Evolutionary conservation across 92 coral and sea anemone genomes (phyloP).

Genomic region (Pocillopora meandrina): DNA sequence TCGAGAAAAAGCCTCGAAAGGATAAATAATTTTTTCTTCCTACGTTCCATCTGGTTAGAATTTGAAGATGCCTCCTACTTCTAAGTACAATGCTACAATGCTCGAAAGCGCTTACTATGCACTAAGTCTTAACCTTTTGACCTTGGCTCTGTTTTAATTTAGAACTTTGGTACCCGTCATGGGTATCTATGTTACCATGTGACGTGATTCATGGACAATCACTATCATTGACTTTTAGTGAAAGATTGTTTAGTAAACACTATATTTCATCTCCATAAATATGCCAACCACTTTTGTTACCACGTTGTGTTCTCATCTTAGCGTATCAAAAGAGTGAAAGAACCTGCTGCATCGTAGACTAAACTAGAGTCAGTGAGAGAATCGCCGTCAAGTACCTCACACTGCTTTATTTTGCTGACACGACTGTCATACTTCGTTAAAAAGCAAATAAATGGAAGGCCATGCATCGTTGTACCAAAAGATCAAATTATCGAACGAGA

Average conservation of each 20-base stretch:
- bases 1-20: too few species aligned
- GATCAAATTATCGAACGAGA: neutral
- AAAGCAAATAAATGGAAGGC: neutral
- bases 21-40: too few species aligned
- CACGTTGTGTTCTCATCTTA: neutral
- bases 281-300: neutral
- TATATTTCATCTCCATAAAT: neutral
- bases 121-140: neutral
- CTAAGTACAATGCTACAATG: too few species aligned
- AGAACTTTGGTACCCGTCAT: slow-evolving; percentile 43
- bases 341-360: slow-evolving; percentile 9
- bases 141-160: neutral
- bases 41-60: too few species aligned
- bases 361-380: slow-evolving; percentile 16
- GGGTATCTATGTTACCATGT: slow-evolving; percentile 6
- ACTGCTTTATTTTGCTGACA: slow-evolving; percentile 5
- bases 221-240: neutral
- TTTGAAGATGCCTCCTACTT: neutral
- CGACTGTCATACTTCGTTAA: neutral
- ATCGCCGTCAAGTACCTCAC: neutral
- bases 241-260: neutral
- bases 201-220: slow-evolving; percentile 36
- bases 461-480: too few species aligned
- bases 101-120: neutral
- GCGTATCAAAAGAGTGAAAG: slow-evolving; percentile 5